These are phyloP conservation scores for Siphlonurus alternatus DNA, from an alignment of 2,888 invertebrate species.

Conservation along the genomic window DNA sequence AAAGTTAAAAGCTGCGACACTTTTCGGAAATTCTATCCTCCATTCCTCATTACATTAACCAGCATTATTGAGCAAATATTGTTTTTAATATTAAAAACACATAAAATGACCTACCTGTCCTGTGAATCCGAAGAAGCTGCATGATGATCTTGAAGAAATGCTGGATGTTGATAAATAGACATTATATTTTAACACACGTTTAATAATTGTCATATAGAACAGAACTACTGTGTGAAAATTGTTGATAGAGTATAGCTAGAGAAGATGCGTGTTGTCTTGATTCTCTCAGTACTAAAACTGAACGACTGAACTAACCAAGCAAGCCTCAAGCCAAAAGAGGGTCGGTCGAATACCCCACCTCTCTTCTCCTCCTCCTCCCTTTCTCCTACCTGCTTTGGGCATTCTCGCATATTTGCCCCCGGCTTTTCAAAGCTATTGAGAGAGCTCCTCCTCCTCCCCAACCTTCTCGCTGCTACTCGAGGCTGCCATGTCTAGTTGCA, in stretches of 20 bases:
- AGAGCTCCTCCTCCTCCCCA: not conserved
- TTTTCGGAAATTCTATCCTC: too few relatives aligned
- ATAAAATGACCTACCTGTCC: not conserved
- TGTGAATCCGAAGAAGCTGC: not conserved
- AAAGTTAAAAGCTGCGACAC: too few relatives aligned
- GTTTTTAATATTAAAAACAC: too few relatives aligned
- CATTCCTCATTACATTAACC: too few relatives aligned
- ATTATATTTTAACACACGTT: not conserved
- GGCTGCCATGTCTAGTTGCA: not conserved
- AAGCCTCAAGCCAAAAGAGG: too few relatives aligned
- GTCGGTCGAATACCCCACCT: not conserved
- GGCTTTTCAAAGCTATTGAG: too few relatives aligned
- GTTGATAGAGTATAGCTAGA: not conserved
- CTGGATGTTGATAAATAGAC: not conserved
- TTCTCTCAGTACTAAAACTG: too few relatives aligned
- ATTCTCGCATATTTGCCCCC: not conserved
- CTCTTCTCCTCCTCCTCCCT: not conserved
- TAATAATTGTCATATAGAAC: not conserved
- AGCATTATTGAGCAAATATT: too few relatives aligned
- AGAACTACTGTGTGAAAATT: not conserved
- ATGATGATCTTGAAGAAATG: not conserved
- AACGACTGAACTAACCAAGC: too few relatives aligned
- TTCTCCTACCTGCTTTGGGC: not conserved
- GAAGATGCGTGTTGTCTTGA: constrained; percentile 5
- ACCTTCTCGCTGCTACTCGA: not conserved